phyloP scores from a whole-genome alignment of 2,113 vertebrate species.

The Plecotus auritus region DNA sequence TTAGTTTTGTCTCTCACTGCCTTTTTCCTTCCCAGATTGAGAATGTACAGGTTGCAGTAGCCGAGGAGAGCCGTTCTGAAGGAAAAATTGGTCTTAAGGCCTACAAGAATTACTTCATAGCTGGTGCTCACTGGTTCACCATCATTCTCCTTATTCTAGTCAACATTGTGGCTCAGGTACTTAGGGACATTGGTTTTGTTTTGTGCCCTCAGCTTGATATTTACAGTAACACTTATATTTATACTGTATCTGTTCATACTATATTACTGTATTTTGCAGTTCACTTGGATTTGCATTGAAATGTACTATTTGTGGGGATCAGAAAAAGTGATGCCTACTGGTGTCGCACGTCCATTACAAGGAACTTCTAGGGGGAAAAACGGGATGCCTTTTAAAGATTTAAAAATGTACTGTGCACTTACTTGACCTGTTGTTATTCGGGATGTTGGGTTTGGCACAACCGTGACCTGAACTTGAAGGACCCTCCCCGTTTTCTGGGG shows the following conservation, averaged over 20 bases:
- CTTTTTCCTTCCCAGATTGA: constrained; percentile 79
- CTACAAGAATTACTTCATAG: constrained; percentile 91
- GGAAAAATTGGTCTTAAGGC: constrained; percentile 84
- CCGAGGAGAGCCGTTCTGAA: constrained; percentile 89
- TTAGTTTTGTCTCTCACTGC: neutral
- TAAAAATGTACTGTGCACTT: neutral
- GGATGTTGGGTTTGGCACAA: neutral
- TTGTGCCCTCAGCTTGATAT: neutral
- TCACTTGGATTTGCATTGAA: neutral
- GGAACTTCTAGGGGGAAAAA: neutral
- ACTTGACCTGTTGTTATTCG: neutral
- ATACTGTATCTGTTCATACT: neutral
- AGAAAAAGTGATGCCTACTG: neutral
- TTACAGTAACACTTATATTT: neutral
- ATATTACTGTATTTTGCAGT: neutral
- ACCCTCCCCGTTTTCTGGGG: fast-evolving
- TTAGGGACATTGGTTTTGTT: neutral
- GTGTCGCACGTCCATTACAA: neutral
- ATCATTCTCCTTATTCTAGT: constrained; percentile 82
- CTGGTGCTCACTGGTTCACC: constrained; percentile 83
- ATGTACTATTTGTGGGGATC: fast-evolving
- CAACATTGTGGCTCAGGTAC: constrained; percentile 89
- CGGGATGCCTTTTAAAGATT: neutral
- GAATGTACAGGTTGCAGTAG: constrained; percentile 69
- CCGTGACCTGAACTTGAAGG: neutral